Conservation (phyloP, 2,888 invertebrate species). For the Ectemnius lituratus region DNA sequence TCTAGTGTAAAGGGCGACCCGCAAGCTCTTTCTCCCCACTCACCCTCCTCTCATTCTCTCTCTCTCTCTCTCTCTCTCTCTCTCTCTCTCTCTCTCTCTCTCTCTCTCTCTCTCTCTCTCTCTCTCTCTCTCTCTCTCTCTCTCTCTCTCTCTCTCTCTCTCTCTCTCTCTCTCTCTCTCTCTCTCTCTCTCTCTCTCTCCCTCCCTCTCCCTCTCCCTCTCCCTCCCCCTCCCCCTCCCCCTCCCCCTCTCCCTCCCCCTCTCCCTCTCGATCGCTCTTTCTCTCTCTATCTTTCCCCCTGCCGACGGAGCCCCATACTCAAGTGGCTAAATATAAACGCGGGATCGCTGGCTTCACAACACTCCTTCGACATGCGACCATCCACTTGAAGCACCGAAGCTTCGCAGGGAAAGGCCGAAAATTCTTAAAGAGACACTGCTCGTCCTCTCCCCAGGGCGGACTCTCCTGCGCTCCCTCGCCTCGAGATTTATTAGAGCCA, state of each 20-base stretch:
- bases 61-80: background rate
- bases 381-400: slow-evolving; percentile 47
- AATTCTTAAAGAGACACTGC: slow-evolving; percentile 56
- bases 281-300: too few species aligned
- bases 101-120: too few species aligned
- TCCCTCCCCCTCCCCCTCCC: too few species aligned
- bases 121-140: background rate
- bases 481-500: too few species aligned
- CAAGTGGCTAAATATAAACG: slow-evolving; percentile 64
- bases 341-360: slow-evolving; percentile 39
- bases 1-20: slow-evolving; percentile 44
- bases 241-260: background rate
- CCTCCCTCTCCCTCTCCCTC: background rate
- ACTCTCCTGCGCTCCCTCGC: too few species aligned
- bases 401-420: slow-evolving; percentile 47
- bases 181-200: too few species aligned
- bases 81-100: too few species aligned
- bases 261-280: too few species aligned
- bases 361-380: slow-evolving; percentile 57
- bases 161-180: too few species aligned
- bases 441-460: too few species aligned
- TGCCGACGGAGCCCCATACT: slow-evolving; percentile 53
- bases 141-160: background rate
- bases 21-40: slow-evolving; percentile 30
- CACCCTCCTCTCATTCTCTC: too few species aligned